phyloP scores from a whole-genome alignment of 2,113 vertebrate species.

The Salminus brasiliensis region DNA sequence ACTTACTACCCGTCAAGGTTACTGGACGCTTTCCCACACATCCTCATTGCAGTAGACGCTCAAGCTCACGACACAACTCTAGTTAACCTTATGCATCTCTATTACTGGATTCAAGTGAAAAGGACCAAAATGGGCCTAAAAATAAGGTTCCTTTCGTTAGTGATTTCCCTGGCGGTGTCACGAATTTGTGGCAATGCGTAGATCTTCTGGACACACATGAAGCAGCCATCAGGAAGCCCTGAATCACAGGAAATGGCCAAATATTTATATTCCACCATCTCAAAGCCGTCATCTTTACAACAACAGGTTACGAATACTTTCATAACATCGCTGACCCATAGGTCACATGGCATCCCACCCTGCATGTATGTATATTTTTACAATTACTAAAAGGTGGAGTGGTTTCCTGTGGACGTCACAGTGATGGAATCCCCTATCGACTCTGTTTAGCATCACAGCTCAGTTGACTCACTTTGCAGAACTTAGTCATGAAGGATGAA shows the following conservation, averaged over 20 bases:
- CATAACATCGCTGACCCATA: conserved; percentile 27
- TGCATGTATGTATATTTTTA: conserved; percentile 44
- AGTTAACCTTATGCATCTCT: neutral
- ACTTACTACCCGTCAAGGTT: neutral
- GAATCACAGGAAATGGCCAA: conserved; percentile 38
- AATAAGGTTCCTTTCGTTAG: neutral
- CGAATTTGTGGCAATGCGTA: neutral
- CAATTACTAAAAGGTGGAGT: conserved; percentile 22
- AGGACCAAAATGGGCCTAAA: neutral
- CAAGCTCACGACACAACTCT: neutral
- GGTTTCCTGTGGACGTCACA: neutral
- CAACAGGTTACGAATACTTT: conserved; percentile 2
- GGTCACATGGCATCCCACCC: conserved; percentile 22
- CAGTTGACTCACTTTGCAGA: neutral
- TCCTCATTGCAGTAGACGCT: too few relatives aligned
- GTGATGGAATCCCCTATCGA: conserved; percentile 11
- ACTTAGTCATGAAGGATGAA: neutral
- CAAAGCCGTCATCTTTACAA: neutral
- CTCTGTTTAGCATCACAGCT: neutral
- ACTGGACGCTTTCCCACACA: neutral
- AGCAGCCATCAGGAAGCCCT: conserved; percentile 18
- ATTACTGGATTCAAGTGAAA: neutral
- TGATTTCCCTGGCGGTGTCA: neutral
- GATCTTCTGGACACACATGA: neutral
- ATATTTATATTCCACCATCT: conserved; percentile 43